Evolutionary conservation across 2,113 vertebrate species (phyloP), one percentile per base, ranked within the genome.

Genomic region (Maccullochella peelii): DNA sequence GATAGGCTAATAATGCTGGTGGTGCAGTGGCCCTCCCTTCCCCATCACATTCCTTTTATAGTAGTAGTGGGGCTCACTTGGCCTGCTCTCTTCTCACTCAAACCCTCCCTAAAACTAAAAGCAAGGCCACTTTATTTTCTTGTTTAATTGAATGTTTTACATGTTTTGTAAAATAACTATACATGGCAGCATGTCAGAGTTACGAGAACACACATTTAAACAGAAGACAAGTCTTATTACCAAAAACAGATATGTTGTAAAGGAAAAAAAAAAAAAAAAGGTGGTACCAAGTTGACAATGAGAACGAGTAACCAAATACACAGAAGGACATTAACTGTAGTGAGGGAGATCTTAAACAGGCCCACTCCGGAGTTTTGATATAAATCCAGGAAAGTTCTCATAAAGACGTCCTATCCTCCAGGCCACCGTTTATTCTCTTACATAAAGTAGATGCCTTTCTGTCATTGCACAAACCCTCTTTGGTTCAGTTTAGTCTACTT

Each of bases 11-110:
- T 88, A 84, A 76, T 85, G 86, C 67, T 93, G 86, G 61, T 92
- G 90, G 86, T 92, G 91, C 91, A 90, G 87, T 84, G 91, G 86
- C 90, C 92, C 90, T 90, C 89, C 91, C 89, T 91, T 88, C 77
- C 74, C 77, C 86, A 93, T 91, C 91, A 92, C 90, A 94, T 92
- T 94, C 93, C 92, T 93, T 93, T 94, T 94, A 90, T 94, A 94
- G 91, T 89, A 93, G 89, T 84, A 85, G 88, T 84, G 61, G 83
- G 83, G 83, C 88, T 93, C 79, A 66, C 74, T 85, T 72, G 90
- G 92, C 92, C 88, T 86, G 76, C 85, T 82, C 83, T 86, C 85
- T 68, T 63, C 74, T 88, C 87, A 72, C 85, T 36, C 44, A 27
- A 73, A 82, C 63, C 78, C 86, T 73, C 77, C 76, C 86, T 61